These are phyloP conservation scores for Ianthella basta DNA, from an alignment of 37 sponge, comb jelly and placozoan genomes.

Conservation along the genomic window DNA sequence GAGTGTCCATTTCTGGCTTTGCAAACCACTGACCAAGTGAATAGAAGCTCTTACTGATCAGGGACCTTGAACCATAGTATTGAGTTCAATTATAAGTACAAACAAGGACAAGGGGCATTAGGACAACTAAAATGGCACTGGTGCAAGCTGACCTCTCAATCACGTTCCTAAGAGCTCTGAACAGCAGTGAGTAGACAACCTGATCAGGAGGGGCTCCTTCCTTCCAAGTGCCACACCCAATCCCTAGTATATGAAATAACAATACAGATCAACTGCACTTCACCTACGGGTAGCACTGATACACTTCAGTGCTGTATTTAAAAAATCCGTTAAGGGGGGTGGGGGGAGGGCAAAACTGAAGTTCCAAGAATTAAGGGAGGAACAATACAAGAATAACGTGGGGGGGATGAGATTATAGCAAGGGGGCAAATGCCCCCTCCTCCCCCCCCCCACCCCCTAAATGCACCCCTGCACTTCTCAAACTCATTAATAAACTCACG, in stretches of 20 bases:
- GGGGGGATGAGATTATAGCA: too few species aligned
- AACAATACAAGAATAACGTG: too few species aligned
- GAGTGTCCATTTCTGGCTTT: slow-evolving; percentile 60
- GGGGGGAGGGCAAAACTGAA: not conserved
- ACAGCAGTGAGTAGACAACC: slow-evolving; percentile 57
- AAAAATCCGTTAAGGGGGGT: too few species aligned
- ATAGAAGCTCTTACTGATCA: slow-evolving; percentile 66
- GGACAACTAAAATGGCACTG: not conserved
- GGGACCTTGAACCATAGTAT: slow-evolving; percentile 45
- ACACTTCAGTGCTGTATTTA: too few species aligned
- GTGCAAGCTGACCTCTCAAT: slow-evolving; percentile 66
- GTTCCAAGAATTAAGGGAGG: too few species aligned
- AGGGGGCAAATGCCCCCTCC: too few species aligned
- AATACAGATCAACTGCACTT: not conserved
- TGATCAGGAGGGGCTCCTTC: slow-evolving; percentile 71
- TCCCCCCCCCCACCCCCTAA: too few species aligned
- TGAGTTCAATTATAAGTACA: not conserved
- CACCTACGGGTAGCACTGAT: too few species aligned
- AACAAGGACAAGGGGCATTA: not conserved
- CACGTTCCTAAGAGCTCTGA: slow-evolving; percentile 68
- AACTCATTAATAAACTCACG: slow-evolving; percentile 40
- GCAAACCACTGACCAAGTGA: slow-evolving; percentile 86
- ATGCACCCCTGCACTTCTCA: not conserved
- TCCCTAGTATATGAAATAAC: slow-evolving; percentile 38
- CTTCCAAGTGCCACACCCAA: slow-evolving; percentile 64